Base-by-base conservation (phyloP, 1,140 invertebrate genomes). In the Drosophila tsacasi region DNA sequence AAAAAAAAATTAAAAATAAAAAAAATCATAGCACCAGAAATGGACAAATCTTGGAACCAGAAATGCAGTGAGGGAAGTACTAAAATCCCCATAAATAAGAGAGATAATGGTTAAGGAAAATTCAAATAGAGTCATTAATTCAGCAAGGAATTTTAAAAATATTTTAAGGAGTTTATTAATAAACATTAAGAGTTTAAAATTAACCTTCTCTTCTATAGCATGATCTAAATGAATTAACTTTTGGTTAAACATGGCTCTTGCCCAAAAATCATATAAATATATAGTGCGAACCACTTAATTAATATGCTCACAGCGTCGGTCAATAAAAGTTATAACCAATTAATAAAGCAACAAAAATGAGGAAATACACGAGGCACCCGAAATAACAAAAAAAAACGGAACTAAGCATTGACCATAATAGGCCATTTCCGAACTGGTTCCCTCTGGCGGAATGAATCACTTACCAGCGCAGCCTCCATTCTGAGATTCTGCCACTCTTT, bases 351-450 rank as follows among this genome's bases (percentile, higher is more conserved):
- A 59, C 15, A 65, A 35, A 40, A 40, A 49, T 40, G 12, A 49
- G 52, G 67, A 71, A 71, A 68, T 42, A 52, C 10, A 60, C 5
- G 5, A 13, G 12, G 13, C 13, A 37, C 32, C 10, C 27, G 19
- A 57, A 71, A 25, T n/a, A n/a, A 40, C 39, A 44, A 23, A 47
- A 49, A 62, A 67, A 50, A 68, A 63, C 65, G 65, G 65, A 68
- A 68, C 65, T 58, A 58, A 44, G 1, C 15, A 15, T 23, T 39
- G 27, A 15, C 25, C 52, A 35, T 54, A 54, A 54, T 35, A 37
- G 12, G 21, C 46, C 42, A 44, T 54, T 69, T 71, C 27, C 64
- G 67, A 71, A 55, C 49, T 73, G 67, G 67, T 61, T 72, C 54
- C 54, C 35, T 32, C 6, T 42, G 46, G n/a, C 5, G 12, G 19